These are phyloP conservation scores for Ophthalmotilapia sp. DNA, from an alignment of 2,113 vertebrate species.

Conservation along the genomic window DNA sequence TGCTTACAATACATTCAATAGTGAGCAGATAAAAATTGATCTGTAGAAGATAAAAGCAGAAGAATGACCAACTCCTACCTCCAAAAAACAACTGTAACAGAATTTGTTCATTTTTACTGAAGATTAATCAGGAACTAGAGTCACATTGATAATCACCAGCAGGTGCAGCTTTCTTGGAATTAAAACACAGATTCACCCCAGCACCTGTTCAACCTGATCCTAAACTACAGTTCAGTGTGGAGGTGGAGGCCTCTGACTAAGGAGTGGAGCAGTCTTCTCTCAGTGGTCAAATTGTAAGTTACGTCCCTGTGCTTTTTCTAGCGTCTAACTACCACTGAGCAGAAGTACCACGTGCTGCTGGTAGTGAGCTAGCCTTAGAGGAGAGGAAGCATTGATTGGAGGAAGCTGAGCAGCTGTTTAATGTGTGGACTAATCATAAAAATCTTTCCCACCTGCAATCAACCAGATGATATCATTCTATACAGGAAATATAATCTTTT, in stretches of 20 bases:
- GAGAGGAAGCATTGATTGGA: neutral
- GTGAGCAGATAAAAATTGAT: neutral
- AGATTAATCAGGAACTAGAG: neutral
- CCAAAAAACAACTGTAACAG: neutral
- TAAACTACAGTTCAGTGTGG: neutral
- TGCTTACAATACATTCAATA: neutral
- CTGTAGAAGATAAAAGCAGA: neutral
- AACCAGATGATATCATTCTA: neutral
- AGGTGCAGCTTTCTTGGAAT: neutral
- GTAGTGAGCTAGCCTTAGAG: neutral
- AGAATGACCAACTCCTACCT: neutral
- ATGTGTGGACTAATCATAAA: neutral
- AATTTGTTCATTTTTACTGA: neutral
- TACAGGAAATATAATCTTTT: neutral
- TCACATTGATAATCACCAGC: neutral
- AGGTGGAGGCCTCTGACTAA: neutral
- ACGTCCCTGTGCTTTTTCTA: neutral
- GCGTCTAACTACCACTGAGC: neutral
- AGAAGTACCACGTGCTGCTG: neutral
- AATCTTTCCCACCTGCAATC: neutral
- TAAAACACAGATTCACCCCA: neutral
- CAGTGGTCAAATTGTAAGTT: neutral
- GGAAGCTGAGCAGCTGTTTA: neutral
- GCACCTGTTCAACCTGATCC: neutral
- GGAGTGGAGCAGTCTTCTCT: neutral